These are phyloP conservation scores for Astyanax mexicanus DNA, from an alignment of 2,797 vertebrate genomes.

Conservation along the genomic window DNA sequence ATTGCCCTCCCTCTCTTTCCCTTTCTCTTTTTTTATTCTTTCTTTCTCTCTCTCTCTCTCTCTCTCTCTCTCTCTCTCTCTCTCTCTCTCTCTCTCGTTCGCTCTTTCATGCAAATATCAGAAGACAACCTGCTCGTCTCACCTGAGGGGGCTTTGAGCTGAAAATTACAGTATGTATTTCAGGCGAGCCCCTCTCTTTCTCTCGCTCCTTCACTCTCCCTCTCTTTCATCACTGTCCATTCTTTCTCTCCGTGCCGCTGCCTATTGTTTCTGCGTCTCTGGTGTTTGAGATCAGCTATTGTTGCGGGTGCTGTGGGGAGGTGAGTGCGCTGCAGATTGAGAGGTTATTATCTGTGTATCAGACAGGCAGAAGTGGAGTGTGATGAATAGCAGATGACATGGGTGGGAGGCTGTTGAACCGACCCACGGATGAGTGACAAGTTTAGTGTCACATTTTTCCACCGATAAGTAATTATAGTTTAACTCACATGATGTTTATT, in stretches of 20 bases:
- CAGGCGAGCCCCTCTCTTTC: background rate
- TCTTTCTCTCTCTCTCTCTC: background rate
- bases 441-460: background rate
- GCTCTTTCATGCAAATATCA: slow-evolving; percentile 13
- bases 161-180: slow-evolving; percentile 2
- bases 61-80: background rate
- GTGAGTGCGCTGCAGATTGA: background rate
- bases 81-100: background rate
- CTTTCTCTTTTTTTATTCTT: too few species aligned
- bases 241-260: background rate
- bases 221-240: background rate
- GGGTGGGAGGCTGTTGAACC: background rate
- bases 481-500: background rate
- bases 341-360: background rate
- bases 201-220: background rate
- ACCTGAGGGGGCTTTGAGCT: slow-evolving; percentile 18
- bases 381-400: background rate
- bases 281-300: slow-evolving; percentile 9
- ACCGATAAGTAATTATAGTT: background rate
- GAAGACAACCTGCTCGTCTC: slow-evolving; percentile 7
- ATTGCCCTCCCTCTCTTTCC: background rate
- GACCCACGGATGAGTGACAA: background rate
- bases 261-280: background rate
- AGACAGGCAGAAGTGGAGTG: background rate
- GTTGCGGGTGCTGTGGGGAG: background rate